Percentiles rank a stretch among this genome's conserved stretches.
Conservation (phyloP, 37 sponge, comb jelly and placozoan genomes). For the Eunapius fragilis region DNA sequence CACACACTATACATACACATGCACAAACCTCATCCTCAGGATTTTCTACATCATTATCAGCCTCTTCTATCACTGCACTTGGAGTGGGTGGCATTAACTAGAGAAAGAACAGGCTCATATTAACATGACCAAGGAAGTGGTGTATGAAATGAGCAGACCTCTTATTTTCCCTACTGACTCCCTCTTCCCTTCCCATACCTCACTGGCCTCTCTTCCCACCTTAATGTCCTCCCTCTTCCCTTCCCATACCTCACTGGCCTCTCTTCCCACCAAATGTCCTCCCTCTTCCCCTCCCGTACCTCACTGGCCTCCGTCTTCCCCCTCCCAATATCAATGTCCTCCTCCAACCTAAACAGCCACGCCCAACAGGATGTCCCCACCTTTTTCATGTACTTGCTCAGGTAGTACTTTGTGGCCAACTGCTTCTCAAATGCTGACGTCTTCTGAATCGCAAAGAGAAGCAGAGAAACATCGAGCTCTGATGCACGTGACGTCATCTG, state of each 20-base stretch:
- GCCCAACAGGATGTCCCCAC: constrained; percentile 7
- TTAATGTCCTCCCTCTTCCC: too few relatives aligned
- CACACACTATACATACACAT: too few relatives aligned
- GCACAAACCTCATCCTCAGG: constrained; percentile 9
- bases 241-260: too few relatives aligned
- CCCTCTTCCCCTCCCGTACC: constrained; percentile 1
- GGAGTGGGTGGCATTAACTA: background rate
- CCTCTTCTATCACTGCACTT: background rate
- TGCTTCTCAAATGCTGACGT: constrained; percentile 95
- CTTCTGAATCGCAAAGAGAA: constrained; percentile 97
- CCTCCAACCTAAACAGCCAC: background rate
- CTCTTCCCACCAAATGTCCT: too few relatives aligned
- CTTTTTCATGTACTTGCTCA: constrained; percentile 54
- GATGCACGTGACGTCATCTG: constrained; percentile 70
- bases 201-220: too few relatives aligned
- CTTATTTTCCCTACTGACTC: background rate
- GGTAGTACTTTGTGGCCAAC: constrained; percentile 75
- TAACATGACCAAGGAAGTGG: constrained; percentile 1
- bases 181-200: too few relatives aligned
- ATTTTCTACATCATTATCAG: background rate
- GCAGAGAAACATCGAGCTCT: constrained; percentile 93
- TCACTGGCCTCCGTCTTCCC: background rate
- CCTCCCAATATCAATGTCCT: background rate
- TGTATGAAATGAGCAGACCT: too few relatives aligned
- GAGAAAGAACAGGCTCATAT: constrained; percentile 2